Base-by-base conservation (phyloP, 1,140 invertebrate species). In the Drosophila repletoides region DNA sequence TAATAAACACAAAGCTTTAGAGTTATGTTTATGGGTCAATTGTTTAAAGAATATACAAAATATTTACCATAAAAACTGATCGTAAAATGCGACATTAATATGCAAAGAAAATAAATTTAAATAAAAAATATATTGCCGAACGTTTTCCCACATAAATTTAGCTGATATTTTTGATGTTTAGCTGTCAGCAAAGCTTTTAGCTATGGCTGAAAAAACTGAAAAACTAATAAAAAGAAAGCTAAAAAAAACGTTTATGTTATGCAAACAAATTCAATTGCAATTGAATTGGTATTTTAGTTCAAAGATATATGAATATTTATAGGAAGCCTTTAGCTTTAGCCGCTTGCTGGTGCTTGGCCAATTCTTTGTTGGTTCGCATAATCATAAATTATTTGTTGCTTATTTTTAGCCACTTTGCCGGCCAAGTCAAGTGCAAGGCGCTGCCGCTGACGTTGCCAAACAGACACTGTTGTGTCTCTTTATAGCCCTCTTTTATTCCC, bases 101-200 rank as follows among this genome's bases (percentile, higher is more conserved):
- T 31, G 5, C 10, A 28, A 17, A 45, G 28, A 15, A 40, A 56
- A 41, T 14, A 12, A 31, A 34, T 4, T 19, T 10, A 10, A 22
- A 40, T 5, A 17, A 45, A 34, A 7, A 49, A n/a, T 40, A 45
- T 38, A 36, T 24, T n/a, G n/a, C n/a, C n/a, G 21, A 65, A 14
- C 41, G 3, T 10, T 24, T 63, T 45, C 36, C 34, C 38, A 28
- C 51, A 68, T 60, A 41, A 51, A 60, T 52, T 31, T 58, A 28
- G 46, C 61, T 58, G 51, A 65, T 59, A 43, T 86, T 55, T n/a
- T 61, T 72, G 71, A 71, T 71, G 59, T 46, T 65, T 65, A 17
- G 38, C 46, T 80, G 80, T 80, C 80, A 86, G 59, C n/a, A 86
- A 86, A 53, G 80, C 80, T 86, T 84, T 84, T 79, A 86, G 55